Evolutionary conservation across 2,888 invertebrate genomes (phyloP).

Genomic region (Stenolophus ochropezus): DNA sequence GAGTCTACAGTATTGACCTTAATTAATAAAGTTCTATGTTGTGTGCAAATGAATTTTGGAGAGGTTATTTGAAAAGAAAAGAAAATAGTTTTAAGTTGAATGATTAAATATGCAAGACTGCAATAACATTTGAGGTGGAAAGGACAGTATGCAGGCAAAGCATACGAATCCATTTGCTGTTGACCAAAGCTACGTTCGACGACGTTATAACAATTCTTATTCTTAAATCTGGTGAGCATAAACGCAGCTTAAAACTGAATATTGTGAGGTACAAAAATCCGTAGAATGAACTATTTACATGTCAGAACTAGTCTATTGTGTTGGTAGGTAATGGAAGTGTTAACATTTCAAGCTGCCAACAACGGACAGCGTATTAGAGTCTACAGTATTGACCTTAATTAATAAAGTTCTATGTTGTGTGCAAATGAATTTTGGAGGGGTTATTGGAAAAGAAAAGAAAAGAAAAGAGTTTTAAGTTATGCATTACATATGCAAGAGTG

Average conservation of each 20-base stretch:
- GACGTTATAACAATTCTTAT: too few species aligned
- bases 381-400: background rate
- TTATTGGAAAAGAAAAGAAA: background rate
- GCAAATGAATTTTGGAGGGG: background rate
- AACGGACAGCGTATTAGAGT: background rate
- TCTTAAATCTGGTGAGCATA: too few species aligned
- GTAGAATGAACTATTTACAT: too few species aligned
- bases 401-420: background rate
- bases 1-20: background rate
- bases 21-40: background rate
- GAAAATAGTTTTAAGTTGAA: background rate
- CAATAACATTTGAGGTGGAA: background rate
- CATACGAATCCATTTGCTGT: background rate
- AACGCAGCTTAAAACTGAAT: too few species aligned
- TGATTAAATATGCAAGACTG: background rate
- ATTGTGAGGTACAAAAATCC: too few species aligned
- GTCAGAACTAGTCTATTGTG: background rate
- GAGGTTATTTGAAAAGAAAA: background rate
- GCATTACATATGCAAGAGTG: background rate
- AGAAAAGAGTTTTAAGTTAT: background rate
- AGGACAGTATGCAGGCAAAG: background rate
- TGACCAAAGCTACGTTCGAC: too few species aligned
- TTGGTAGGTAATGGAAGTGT: background rate
- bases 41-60: background rate
- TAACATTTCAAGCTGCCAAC: background rate